Evolutionary conservation across 2,888 invertebrate genomes (phyloP).

Genomic region (Encarsia formosa): DNA sequence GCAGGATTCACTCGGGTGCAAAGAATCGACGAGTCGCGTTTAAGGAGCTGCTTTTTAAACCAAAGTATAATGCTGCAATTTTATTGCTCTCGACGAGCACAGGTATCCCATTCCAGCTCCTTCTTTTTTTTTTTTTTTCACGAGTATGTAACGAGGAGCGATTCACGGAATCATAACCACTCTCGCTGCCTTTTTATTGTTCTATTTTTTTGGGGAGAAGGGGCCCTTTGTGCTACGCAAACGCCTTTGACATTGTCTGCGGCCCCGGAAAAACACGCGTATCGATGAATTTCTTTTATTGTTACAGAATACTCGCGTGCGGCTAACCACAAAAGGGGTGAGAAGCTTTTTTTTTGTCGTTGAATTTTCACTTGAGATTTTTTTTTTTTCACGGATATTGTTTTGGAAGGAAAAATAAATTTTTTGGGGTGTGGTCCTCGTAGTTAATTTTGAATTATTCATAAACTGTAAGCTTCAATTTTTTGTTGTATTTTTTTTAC

Average conservation of each 20-base stretch:
- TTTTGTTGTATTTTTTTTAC: no score
- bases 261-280: not conserved
- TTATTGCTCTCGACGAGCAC: not conserved
- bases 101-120: no score
- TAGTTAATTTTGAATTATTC: no score
- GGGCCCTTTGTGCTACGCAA: not conserved
- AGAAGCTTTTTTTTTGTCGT: not conserved
- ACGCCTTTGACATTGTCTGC: conserved; percentile 10
- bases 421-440: no score
- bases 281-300: conserved; percentile 3
- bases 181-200: conserved; percentile 2
- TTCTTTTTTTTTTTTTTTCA: conserved; percentile 2
- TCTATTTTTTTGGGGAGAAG: conserved; percentile 2
- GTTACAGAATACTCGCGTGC: not conserved
- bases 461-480: no score
- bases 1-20: no score
- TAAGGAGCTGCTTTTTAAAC: no score
- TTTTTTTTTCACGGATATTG: no score
- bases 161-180: not conserved
- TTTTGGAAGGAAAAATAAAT: no score
- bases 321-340: not conserved
- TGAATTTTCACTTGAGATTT: no score
- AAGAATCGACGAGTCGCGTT: no score
- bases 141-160: not conserved
- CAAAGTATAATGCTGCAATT: no score